Percentiles rank a stretch among this genome's conserved stretches.
Conservation (phyloP, 2,113 vertebrate species). For the Empidonax traillii region DNA sequence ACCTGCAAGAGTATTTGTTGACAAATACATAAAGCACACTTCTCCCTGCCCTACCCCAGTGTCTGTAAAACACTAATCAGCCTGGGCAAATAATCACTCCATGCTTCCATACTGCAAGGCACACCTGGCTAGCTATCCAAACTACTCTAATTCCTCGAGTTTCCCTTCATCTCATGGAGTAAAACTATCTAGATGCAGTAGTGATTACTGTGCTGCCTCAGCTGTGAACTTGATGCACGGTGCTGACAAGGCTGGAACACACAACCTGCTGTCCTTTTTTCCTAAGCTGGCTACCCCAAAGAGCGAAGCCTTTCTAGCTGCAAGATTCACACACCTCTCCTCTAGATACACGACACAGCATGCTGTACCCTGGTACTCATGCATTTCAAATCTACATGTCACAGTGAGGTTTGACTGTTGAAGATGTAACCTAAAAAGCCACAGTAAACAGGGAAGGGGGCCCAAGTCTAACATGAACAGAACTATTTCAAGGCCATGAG, state of each 20-base stretch:
- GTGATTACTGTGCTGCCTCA: neutral
- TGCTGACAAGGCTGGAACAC: neutral
- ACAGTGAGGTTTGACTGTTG: neutral
- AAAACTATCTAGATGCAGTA: neutral
- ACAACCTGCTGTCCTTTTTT: neutral
- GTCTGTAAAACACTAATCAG: neutral
- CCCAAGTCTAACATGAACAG: neutral
- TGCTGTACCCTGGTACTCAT: fast-evolving
- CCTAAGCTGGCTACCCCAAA: neutral
- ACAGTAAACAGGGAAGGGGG: neutral
- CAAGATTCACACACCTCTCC: neutral
- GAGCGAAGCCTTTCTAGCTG: neutral
- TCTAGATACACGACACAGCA: neutral
- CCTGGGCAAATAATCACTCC: neutral
- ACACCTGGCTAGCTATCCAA: neutral
- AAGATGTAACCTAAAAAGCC: neutral
- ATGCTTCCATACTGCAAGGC: neutral
- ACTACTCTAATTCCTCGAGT: neutral
- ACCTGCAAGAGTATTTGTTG: neutral
- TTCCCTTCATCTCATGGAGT: neutral
- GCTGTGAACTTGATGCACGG: neutral
- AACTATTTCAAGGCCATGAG: neutral
- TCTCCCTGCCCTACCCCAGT: no score
- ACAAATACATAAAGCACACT: neutral
- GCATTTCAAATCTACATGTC: neutral